These are phyloP conservation scores for Lemur catta DNA, from an alignment of 2,797 vertebrate species.

Conservation along the genomic window DNA sequence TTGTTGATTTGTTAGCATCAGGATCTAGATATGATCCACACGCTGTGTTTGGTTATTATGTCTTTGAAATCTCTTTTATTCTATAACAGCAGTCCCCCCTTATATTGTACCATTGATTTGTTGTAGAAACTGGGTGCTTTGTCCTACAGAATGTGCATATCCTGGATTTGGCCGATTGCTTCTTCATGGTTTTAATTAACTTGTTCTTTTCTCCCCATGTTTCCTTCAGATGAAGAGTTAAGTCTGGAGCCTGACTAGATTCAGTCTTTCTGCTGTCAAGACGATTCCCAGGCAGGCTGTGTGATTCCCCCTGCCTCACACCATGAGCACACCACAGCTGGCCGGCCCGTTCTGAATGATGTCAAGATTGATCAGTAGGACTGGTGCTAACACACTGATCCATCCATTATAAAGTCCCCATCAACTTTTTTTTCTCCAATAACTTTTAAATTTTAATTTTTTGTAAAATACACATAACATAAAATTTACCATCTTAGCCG, in stretches of 20 bases:
- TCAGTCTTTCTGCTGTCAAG: neutral
- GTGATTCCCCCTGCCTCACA: neutral
- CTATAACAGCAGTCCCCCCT: neutral
- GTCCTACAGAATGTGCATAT: neutral
- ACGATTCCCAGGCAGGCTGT: fast-evolving
- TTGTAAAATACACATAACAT: neutral
- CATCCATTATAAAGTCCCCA: neutral
- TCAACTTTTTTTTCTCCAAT: neutral
- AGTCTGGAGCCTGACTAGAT: neutral
- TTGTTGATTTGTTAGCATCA: neutral
- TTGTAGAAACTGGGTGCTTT: neutral
- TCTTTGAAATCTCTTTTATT: neutral
- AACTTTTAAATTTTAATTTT: neutral
- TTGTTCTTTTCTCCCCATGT: neutral
- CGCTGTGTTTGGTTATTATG: neutral
- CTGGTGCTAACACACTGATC: neutral
- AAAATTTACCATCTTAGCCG: neutral
- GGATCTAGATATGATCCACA: neutral
- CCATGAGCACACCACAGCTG: fast-evolving
- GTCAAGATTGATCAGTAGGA: neutral
- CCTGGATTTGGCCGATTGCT: neutral
- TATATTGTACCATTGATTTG: neutral
- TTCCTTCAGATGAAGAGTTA: neutral
- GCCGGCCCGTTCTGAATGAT: neutral
- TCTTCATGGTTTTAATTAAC: neutral